Conservation (phyloP, 2,113 vertebrate species). For the Ctenomys sociabilis region DNA sequence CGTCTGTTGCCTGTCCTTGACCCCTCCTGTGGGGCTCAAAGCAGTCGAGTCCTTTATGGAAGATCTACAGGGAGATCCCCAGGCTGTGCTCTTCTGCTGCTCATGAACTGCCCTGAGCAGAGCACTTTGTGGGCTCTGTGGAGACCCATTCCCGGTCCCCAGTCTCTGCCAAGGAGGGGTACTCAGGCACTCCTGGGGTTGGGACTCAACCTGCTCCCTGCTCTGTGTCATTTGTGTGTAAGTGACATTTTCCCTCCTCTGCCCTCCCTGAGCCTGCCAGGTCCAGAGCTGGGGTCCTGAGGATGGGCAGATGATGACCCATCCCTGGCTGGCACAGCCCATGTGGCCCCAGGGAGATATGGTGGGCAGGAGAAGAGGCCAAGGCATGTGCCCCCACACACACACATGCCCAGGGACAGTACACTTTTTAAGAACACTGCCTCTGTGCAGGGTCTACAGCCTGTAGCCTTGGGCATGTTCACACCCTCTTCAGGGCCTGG, state of each 20-base stretch:
- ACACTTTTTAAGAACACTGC: rapidly evolving
- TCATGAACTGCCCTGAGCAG: not conserved
- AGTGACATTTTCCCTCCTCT: not conserved
- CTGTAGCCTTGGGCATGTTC: not conserved
- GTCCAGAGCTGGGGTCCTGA: not conserved
- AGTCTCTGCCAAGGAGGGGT: not conserved
- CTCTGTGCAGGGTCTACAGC: not conserved
- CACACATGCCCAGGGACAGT: rapidly evolving
- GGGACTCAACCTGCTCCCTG: not conserved
- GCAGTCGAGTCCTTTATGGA: not conserved
- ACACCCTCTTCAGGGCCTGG: not conserved
- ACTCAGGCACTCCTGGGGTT: not conserved
- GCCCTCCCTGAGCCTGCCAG: not conserved
- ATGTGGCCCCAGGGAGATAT: rapidly evolving
- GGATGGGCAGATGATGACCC: not conserved
- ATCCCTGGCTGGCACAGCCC: not conserved
- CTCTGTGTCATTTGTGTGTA: not conserved
- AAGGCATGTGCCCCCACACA: not conserved
- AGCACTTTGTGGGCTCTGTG: not conserved
- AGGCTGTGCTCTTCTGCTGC: not conserved
- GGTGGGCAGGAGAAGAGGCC: not conserved
- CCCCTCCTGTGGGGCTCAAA: not conserved
- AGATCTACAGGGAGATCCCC: not conserved
- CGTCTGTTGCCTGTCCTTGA: not conserved
- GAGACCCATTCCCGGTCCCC: not conserved